phyloP scores from a whole-genome alignment of 2,797 vertebrate genomes.

The Melanotaenia maccullochi region DNA sequence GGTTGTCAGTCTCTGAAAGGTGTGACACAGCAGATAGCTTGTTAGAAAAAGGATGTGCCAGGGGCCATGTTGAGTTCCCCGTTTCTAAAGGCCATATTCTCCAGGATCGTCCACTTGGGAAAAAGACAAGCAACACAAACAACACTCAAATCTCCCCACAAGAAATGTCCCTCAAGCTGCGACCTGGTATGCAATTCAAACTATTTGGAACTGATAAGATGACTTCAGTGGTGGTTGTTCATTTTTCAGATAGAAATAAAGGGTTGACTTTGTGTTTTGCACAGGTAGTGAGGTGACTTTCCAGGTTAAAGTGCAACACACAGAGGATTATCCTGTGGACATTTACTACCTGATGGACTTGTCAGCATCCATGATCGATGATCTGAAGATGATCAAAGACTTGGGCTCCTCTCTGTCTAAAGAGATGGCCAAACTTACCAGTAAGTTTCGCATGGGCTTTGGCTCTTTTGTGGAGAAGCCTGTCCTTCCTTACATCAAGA shows the following conservation, averaged over 20 bases:
- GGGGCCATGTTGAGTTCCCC: conserved; percentile 87
- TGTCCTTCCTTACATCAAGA: conserved; percentile 93
- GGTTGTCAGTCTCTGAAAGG: conserved; percentile 82
- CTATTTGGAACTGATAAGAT: background rate
- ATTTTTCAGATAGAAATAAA: conserved; percentile 7
- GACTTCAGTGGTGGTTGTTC: background rate
- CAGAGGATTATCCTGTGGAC: conserved; percentile 96
- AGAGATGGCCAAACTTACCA: conserved; percentile 95
- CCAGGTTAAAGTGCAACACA: conserved; percentile 92
- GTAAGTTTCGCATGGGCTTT: conserved; percentile 96
- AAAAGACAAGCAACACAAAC: conserved; percentile 75
- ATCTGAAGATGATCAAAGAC: conserved; percentile 91
- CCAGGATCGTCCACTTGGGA: conserved; percentile 84
- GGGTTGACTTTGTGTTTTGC: conserved; percentile 24
- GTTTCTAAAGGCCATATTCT: conserved; percentile 83
- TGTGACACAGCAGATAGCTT: conserved; percentile 88
- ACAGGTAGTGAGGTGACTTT: conserved; percentile 89
- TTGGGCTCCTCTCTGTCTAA: conserved; percentile 92
- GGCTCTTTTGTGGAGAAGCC: conserved; percentile 99
- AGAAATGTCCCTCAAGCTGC: conserved; percentile 87
- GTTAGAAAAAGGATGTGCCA: conserved; percentile 87
- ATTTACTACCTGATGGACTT: conserved; percentile 99
- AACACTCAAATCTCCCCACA: conserved; percentile 93
- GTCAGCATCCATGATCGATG: conserved; percentile 95
- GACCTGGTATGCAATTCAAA: conserved; percentile 83